These are phyloP conservation scores for Trichomalopsis sarcophagae DNA, from an alignment of 1,140 invertebrate species.

Conservation along the genomic window DNA sequence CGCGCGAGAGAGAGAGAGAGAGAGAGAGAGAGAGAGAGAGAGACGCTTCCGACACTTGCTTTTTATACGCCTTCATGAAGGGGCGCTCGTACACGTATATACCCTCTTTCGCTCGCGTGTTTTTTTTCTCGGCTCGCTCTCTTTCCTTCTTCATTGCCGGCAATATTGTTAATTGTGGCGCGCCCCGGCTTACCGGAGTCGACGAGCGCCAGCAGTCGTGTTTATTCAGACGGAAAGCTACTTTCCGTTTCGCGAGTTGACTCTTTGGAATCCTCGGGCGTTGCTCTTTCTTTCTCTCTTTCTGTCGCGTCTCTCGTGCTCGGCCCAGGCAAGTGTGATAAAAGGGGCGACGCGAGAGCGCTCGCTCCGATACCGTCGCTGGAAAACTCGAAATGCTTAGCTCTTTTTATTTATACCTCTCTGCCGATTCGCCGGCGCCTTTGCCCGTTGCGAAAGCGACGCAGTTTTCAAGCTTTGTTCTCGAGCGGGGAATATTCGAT, in stretches of 20 bases:
- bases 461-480: neutral
- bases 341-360: neutral
- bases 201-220: neutral
- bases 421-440: too few relatives aligned
- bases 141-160: conserved; percentile 19
- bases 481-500: neutral
- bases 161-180: conserved; percentile 45
- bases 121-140: neutral
- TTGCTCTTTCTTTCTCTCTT: neutral
- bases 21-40: too few relatives aligned
- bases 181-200: conserved; percentile 6
- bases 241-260: conserved; percentile 15
- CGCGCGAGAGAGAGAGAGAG: neutral
- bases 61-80: conserved; percentile 37
- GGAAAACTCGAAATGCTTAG: neutral
- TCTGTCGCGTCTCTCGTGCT: too few relatives aligned
- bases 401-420: too few relatives aligned
- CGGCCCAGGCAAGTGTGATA: neutral
- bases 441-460: too few relatives aligned
- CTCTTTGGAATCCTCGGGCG: conserved; percentile 17
- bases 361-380: neutral
- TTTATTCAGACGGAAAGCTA: conserved; percentile 17
- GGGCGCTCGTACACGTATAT: neutral
- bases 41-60: conserved; percentile 43
- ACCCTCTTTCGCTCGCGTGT: neutral